Evolutionary conservation across 2,797 vertebrate genomes (phyloP), one percentile per base, ranked within the genome.

Genomic region (Gallirallus australis): DNA sequence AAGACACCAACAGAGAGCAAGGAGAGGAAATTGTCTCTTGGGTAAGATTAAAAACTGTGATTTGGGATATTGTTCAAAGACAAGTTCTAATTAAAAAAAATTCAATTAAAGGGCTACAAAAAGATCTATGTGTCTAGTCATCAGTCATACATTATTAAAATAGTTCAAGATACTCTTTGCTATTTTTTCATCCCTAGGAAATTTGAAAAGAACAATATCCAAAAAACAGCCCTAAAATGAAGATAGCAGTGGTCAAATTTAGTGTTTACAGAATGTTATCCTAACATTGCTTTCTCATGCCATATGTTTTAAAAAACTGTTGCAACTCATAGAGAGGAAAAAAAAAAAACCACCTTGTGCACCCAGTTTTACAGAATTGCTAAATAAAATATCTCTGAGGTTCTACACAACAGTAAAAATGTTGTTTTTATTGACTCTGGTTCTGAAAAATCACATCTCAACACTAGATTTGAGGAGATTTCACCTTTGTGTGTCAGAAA

Each of bases 1-100:
- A 65, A 82, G 83, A 75, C 70, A 82, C 63, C 47, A 72, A 39
- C n/a, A 69, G 21, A 63, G n/a, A 45, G 63, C 70, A 93, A 86
- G n/a, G n/a, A 89, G n/a, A 95, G 93, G 88, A 96, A 96, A 96
- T 96, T 97, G 64, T 66, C 89, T 93, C 86, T 80, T 73, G 73
- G 47, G 66, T 86, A 84, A 97, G 60, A 97, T 97, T 93, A 90
- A 89, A 45, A 96, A 85, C 42, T 72, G 30, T 86, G 95, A 95
- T 97, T 93, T 93, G 56, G 78, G 52, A 80, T 87, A 89, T 86
- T 95, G 71, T 97, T 95, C 0, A 0, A 82, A 86, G 81, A 79
- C 14, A 24, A 5, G 7, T 45, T 80, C 66, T 96, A 96, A 96
- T 96, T 96, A 59, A 95, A 65, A 71, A 52, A 83, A 64, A 6